phyloP scores from a whole-genome alignment of 2,113 vertebrate species.

The Siniperca chuatsi region DNA sequence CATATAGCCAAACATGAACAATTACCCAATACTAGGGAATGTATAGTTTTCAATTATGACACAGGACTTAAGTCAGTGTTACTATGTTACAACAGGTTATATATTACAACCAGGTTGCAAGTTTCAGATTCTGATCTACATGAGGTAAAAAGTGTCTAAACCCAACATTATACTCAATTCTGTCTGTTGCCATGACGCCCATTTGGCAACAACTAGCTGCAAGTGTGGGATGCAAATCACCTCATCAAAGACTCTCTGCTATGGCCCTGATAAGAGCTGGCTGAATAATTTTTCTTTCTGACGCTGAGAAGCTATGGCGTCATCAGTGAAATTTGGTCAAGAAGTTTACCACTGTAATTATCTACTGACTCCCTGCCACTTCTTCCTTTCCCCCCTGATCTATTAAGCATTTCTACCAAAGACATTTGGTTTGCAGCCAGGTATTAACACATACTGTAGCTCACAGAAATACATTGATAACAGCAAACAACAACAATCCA shows the following conservation, averaged over 20 bases:
- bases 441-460: background rate
- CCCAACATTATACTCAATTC: background rate
- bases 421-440: background rate
- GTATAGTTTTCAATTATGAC: background rate
- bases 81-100: background rate
- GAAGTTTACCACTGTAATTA: background rate
- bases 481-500: background rate
- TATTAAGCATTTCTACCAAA: slow-evolving; percentile 1
- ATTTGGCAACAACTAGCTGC: slow-evolving; percentile 11
- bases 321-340: background rate
- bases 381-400: background rate
- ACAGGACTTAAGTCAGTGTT: background rate
- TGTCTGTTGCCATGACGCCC: slow-evolving; percentile 49
- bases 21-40: background rate
- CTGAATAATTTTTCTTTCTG: background rate
- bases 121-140: background rate
- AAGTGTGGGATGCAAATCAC: slow-evolving; percentile 49
- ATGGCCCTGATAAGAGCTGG: slow-evolving; percentile 22
- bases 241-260: slow-evolving; percentile 30
- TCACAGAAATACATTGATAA: background rate
- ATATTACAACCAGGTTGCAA: background rate
- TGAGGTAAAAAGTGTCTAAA: background rate
- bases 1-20: background rate
- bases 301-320: background rate
- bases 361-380: background rate